phyloP scores from a whole-genome alignment of 1,140 invertebrate species.

The Aethina tumida region DNA sequence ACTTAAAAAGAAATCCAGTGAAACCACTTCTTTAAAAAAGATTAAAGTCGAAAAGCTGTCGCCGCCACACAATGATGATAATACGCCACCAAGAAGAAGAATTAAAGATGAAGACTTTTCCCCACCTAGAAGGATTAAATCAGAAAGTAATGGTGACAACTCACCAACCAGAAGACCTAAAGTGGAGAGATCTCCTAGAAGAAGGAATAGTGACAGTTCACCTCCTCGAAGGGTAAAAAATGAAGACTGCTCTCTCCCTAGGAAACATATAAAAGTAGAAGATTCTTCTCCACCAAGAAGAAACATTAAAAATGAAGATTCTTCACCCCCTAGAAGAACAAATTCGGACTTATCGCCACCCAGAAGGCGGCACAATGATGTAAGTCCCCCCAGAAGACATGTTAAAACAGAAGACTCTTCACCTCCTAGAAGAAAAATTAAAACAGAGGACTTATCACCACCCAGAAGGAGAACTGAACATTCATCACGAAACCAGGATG shows the following conservation, averaged over 20 bases:
- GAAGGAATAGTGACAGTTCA: conserved; percentile 11
- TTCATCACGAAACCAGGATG: conserved; percentile 5
- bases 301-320: conserved; percentile 14
- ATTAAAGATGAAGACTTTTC: conserved; percentile 30
- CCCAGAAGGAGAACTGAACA: conserved; percentile 23
- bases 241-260: conserved; percentile 11
- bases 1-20: conserved; percentile 7
- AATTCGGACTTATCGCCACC: conserved; percentile 13
- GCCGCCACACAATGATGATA: too few relatives aligned
- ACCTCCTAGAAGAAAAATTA: conserved; percentile 13
- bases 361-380: conserved; percentile 7
- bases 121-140: conserved; percentile 31
- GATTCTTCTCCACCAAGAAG: conserved; percentile 26
- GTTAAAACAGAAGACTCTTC: conserved; percentile 14
- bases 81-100: conserved; percentile 12
- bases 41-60: conserved; percentile 8
- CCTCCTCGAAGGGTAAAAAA: conserved; percentile 10
- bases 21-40: neutral
- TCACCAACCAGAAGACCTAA: conserved; percentile 18
- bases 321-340: conserved; percentile 9
- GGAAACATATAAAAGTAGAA: conserved; percentile 14
- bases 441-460: conserved; percentile 10
- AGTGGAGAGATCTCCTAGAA: conserved; percentile 23
- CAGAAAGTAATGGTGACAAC: conserved; percentile 6
- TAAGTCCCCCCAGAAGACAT: conserved; percentile 6